Base-by-base conservation (phyloP, 2,888 invertebrate species). In the Bursaphelenchus okinawaensis region DNA sequence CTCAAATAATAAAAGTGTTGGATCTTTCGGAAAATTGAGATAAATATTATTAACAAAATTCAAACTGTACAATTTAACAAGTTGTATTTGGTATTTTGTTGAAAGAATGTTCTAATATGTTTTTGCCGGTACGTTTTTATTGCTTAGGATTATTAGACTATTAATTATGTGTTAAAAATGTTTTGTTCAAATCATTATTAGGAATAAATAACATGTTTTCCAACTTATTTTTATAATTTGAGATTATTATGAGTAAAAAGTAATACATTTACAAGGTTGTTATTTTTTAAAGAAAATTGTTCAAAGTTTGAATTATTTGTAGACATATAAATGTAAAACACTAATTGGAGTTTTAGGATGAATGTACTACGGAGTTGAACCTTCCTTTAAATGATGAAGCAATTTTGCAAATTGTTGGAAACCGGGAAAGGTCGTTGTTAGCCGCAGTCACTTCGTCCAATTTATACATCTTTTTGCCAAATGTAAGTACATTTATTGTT, bases 351-450 rank as follows among this genome's bases (percentile, higher is more conserved):
- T 54, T 73, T 67, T 52, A 78, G 78, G 69, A 70, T 51, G 72
- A 67, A 19, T 67, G 72, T 29, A 75, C 72, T 52, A 57, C 55
- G 9, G 40, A 51, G 8, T 60, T 78, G 16, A 65, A 60, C 20
- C 58, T 77, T 9, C 69, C 71, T 12, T 63, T 24, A 4, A 57
- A 62, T 16, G 51, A 55, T 8, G 72, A 73, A 20, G 59, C 64
- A 1, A 69, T 79, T 27, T 61, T 67, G 16, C 65, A 59, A 19
- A 59, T 81, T 8, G 68, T 66, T 4, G 75, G 75, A 4, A 81
- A 81, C 62, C 68, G 81, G n/a, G 81, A 81, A 24, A 68, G 74
- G n/a, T 67, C 68, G 8, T 63, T 80, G 23, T 65, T 79, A 55
- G 78, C 76, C 9, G 68, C 74, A 16, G 68, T 74, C 0, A 77